Evolutionary conservation across 2,797 vertebrate genomes (phyloP).

Genomic region (Mus minutoides): DNA sequence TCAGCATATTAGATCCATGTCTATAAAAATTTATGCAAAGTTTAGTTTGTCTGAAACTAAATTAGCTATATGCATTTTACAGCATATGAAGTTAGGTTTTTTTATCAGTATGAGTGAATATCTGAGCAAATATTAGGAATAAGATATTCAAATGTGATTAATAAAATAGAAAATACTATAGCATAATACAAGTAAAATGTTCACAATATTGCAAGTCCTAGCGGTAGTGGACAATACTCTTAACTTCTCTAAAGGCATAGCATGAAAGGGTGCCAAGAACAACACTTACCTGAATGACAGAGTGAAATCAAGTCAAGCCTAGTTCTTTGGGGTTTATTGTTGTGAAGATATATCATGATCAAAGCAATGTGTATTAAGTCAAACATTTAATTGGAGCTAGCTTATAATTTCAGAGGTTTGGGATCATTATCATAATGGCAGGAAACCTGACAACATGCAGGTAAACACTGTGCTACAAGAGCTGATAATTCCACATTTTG

Average conservation of each 20-base stretch:
- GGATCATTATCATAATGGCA: neutral
- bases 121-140: neutral
- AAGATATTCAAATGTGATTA: neutral
- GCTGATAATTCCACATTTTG: neutral
- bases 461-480: neutral
- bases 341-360: neutral
- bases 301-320: neutral
- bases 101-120: neutral
- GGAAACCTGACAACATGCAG: neutral
- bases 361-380: neutral
- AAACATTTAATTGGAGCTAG: neutral
- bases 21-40: neutral
- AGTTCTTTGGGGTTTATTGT: neutral
- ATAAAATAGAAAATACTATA: neutral
- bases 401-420: neutral
- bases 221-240: neutral
- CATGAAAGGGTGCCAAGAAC: fast-evolving
- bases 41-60: neutral
- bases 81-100: neutral
- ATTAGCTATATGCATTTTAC: neutral
- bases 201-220: neutral
- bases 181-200: neutral
- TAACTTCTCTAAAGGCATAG: neutral
- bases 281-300: neutral
- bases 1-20: neutral